Evolutionary conservation across 2,797 vertebrate species (phyloP).

Genomic region (Pachyuromys duprasi): DNA sequence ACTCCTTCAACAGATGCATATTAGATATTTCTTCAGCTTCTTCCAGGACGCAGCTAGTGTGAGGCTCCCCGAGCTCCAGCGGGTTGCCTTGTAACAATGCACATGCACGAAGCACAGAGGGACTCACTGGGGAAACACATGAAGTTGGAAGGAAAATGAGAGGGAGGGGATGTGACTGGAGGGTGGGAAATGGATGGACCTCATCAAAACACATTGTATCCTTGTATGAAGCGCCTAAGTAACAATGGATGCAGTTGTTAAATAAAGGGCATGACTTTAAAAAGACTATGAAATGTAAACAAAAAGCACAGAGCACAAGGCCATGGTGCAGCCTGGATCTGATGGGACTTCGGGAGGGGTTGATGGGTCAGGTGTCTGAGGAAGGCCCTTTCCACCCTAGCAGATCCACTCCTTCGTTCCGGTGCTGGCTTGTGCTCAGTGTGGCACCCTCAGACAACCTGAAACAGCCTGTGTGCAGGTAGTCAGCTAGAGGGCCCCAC

Average conservation of each 20-base stretch:
- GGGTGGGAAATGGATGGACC: background rate
- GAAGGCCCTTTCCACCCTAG: background rate
- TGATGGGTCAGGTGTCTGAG: no score
- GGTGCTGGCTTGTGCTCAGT: background rate
- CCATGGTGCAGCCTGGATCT: background rate
- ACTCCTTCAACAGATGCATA: background rate
- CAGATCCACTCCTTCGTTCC: background rate
- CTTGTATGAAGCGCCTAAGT: background rate
- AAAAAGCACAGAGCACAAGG: background rate
- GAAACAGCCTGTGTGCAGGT: background rate
- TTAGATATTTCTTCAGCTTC: background rate
- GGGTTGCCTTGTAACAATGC: no score
- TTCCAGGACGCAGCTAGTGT: background rate
- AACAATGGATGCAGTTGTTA: background rate
- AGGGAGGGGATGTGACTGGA: no score
- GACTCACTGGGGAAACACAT: no score
- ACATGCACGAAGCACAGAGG: background rate
- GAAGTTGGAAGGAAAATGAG: background rate
- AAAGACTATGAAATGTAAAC: background rate
- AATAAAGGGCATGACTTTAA: background rate
- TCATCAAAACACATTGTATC: background rate
- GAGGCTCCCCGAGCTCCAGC: background rate
- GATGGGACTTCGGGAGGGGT: background rate
- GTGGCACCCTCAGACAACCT: background rate
- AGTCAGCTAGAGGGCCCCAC: slow-evolving; percentile 56